Percentiles rank a stretch among this genome's conserved stretches.
These are phyloP conservation scores for Nephrotoma appendiculata DNA, from an alignment of 2,888 invertebrate species.

Conservation along the genomic window DNA sequence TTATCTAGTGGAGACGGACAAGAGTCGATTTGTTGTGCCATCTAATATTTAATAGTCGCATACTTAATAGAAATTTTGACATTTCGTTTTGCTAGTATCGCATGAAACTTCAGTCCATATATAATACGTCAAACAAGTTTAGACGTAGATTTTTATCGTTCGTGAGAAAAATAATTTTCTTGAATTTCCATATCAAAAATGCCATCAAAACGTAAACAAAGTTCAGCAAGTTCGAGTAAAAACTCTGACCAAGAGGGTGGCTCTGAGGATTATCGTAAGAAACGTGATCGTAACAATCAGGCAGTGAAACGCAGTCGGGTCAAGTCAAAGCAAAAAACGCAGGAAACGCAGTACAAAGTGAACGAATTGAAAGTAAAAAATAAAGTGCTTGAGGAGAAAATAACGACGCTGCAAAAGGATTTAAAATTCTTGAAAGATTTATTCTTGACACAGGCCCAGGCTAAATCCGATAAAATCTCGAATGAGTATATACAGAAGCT, in stretches of 20 bases:
- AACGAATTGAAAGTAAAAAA: slow-evolving; percentile 63
- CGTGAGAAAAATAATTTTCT: background rate
- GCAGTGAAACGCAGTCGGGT: slow-evolving; percentile 72
- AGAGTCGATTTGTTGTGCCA: background rate
- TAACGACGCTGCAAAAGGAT: slow-evolving; percentile 66
- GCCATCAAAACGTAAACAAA: background rate
- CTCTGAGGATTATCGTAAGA: slow-evolving; percentile 45
- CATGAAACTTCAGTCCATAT: background rate
- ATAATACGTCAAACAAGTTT: background rate
- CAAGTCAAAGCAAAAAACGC: slow-evolving; percentile 61
- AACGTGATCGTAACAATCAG: slow-evolving; percentile 67
- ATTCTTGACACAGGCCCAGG: slow-evolving; percentile 66
- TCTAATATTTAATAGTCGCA: background rate
- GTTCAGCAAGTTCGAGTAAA: background rate
- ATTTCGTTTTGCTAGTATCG: background rate
- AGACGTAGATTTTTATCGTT: background rate
- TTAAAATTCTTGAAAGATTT: slow-evolving; percentile 66
- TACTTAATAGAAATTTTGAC: background rate
- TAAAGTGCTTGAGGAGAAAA: slow-evolving; percentile 64
- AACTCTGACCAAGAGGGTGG: background rate
- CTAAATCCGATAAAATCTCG: slow-evolving; percentile 39
- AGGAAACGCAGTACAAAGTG: slow-evolving; percentile 61
- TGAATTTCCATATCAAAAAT: background rate
- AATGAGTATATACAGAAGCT: slow-evolving; percentile 42
- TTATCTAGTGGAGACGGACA: background rate